Evolutionary conservation across 1,140 invertebrate genomes (phyloP).

Genomic region (Dreissena rostriformis): DNA sequence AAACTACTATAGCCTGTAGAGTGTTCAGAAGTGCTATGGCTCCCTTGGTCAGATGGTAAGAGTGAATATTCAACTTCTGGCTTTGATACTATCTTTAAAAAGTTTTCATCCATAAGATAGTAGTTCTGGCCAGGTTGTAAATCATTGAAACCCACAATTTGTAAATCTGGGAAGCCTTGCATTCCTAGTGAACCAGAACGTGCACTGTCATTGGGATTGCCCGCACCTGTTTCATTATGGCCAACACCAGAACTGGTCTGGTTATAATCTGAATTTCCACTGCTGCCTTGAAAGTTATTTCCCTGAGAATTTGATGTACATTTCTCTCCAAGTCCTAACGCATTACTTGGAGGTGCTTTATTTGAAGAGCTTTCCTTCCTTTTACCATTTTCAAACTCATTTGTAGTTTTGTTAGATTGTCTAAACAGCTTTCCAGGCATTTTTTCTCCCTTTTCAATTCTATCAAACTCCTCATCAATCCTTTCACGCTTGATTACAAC

Average conservation of each 20-base stretch:
- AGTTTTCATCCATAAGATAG: constrained; percentile 10
- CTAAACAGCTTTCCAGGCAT: background rate
- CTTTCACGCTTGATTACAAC: constrained; percentile 38
- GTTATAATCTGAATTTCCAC: background rate
- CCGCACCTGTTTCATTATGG: no score
- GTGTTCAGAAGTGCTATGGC: no score
- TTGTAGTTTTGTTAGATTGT: background rate
- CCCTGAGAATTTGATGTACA: background rate
- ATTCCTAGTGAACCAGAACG: background rate
- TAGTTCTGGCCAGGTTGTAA: constrained; percentile 39
- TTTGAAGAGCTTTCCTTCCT: no score
- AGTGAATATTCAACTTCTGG: no score
- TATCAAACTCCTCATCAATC: constrained; percentile 44
- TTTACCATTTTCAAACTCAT: background rate
- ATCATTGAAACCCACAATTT: constrained; percentile 41
- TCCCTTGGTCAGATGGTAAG: no score
- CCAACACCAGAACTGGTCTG: background rate
- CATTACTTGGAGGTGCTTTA: no score
- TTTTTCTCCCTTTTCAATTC: background rate
- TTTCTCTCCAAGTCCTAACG: background rate
- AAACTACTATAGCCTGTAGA: no score
- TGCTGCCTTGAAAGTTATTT: background rate
- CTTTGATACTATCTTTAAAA: background rate
- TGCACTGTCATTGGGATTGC: background rate
- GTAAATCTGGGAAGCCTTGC: constrained; percentile 2